Base-by-base conservation (phyloP, 2,797 vertebrate species). In the Ispidina lecontei region DNA sequence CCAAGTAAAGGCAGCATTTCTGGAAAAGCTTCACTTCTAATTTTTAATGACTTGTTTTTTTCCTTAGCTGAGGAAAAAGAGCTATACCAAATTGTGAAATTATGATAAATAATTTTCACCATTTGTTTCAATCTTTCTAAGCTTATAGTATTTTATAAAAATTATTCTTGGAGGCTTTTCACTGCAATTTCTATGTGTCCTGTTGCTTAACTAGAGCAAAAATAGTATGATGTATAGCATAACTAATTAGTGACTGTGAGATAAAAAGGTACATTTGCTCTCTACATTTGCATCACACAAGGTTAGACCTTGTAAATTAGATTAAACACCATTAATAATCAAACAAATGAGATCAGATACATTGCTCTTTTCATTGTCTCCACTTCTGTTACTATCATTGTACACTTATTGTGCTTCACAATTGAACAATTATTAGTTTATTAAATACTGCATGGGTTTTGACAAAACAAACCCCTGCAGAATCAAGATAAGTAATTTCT, bases 391-490 rank as follows among this genome's bases (percentile, higher is more conserved):
- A 96, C 82, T 84, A 95, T 97, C 96, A 97, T 97, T 97, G 97
- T 97, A 97, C 80, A 96, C 93, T 96, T 94, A 86, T 96, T 52
- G 59, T 94, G 94, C 93, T 97, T 49, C 22, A 92, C 96, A 97
- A 97, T 94, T 97, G 96, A 98, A 94, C 96, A 97, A 88, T 97
- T 96, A 98, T 97, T 97, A 97, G 89, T 97, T 98, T 94, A 95
- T 95, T 97, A 98, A 98, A 96, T 97, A 97, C 90, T 97, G 96
- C 96, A 96, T 93, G 96, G 96, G 75, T 97, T 97, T 97, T 97
- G 97, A 98, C 97, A 97, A 98, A 97, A 96, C 90, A 97, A 97
- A 95, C 76, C 96, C 96, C 96, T 15, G 54, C 91, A 93, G 97
- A 97, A 96, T 96, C 94, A 96, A 97, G 96, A 96, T 91, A 97